Conservation (phyloP, 2,113 vertebrate genomes). For the Clarias gariepinus region DNA sequence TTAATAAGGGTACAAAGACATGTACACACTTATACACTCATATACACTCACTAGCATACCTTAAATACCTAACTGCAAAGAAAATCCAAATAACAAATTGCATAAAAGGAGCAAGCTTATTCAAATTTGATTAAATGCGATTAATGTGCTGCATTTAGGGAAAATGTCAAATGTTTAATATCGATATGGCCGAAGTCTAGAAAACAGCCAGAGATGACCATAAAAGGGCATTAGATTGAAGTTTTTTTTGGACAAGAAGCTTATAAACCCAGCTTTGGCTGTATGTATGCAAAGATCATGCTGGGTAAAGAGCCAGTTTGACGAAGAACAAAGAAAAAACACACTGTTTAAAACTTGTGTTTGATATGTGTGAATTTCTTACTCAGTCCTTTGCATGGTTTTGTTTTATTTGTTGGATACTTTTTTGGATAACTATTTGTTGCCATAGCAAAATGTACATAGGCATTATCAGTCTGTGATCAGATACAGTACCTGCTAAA, state of each 20-base stretch:
- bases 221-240: neutral
- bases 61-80: neutral
- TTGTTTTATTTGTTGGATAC: neutral
- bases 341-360: neutral
- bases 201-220: neutral
- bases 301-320: neutral
- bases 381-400: neutral
- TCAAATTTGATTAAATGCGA: neutral
- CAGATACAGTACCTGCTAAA: too few species aligned
- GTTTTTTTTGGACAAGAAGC: neutral
- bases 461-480: neutral
- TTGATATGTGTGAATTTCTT: neutral
- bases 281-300: neutral
- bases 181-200: neutral
- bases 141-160: neutral
- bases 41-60: neutral
- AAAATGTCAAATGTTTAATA: neutral
- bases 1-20: conserved; percentile 81
- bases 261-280: neutral
- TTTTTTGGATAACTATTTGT: neutral
- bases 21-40: neutral
- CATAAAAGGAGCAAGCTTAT: neutral
- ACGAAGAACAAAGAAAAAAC: neutral
- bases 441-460: neutral
- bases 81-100: neutral